Evolutionary conservation across 2,888 invertebrate genomes (phyloP).

Genomic region (Atrina japonica): DNA sequence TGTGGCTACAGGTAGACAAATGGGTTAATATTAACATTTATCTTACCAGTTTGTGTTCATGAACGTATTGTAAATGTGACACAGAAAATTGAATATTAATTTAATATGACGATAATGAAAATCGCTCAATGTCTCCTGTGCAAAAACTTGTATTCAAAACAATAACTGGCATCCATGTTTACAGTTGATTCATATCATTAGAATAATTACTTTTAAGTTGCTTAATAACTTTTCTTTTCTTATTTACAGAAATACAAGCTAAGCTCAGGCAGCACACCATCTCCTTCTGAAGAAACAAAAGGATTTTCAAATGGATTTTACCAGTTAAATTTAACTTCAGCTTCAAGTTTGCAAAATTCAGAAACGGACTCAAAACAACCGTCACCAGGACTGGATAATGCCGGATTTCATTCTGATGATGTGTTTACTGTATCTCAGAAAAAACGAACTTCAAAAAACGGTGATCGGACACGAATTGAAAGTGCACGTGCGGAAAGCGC

Average conservation of each 20-base stretch:
- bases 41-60: no score
- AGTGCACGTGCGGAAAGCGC: conserved; percentile 30
- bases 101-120: no score
- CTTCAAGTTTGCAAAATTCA: neutral
- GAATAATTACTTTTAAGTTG: no score
- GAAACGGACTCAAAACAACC: neutral
- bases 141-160: no score
- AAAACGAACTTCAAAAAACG: conserved; percentile 9
- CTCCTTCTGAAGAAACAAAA: conserved; percentile 38
- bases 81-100: no score
- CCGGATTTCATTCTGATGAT: conserved; percentile 25
- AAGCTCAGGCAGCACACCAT: conserved; percentile 29
- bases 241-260: conserved; percentile 48
- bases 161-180: no score
- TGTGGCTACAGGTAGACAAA: no score
- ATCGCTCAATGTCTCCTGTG: no score
- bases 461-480: conserved; percentile 23
- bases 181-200: no score
- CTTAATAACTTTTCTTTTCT: conserved; percentile 8
- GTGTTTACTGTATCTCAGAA: conserved; percentile 23
- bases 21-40: no score
- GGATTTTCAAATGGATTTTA: conserved; percentile 34
- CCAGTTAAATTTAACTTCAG: conserved; percentile 22
- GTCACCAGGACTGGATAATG: conserved; percentile 20
- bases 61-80: no score